Evolutionary conservation across 2,113 vertebrate species (phyloP).

Genomic region (Oostethus manadensis): DNA sequence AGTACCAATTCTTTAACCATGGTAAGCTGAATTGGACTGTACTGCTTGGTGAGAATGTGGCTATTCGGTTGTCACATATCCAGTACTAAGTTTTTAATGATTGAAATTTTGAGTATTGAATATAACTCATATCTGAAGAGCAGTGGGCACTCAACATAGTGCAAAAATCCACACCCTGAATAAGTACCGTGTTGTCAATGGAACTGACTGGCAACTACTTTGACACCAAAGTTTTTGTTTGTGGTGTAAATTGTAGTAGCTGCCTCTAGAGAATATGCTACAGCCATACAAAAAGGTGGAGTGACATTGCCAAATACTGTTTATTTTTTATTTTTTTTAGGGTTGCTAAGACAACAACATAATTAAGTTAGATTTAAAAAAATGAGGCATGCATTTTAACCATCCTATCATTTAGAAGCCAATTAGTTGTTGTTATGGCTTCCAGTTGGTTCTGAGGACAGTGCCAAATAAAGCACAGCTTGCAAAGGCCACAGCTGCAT

Average conservation of each 20-base stretch:
- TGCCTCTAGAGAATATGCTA: background rate
- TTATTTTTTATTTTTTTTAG: background rate
- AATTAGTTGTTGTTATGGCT: slow-evolving; percentile 44
- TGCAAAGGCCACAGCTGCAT: slow-evolving; percentile 24
- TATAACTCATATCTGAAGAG: background rate
- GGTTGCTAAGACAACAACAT: background rate
- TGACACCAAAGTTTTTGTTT: background rate
- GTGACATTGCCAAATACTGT: background rate
- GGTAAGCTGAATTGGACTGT: background rate
- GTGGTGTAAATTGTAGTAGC: background rate
- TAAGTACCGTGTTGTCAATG: too few relatives aligned
- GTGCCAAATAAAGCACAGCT: slow-evolving; percentile 53
- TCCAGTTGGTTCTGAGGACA: slow-evolving; percentile 37
- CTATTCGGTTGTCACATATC: background rate
- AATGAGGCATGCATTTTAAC: slow-evolving; percentile 16
- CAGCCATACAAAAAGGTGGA: background rate
- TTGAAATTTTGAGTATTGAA: too few relatives aligned
- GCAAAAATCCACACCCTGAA: background rate
- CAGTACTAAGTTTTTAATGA: too few relatives aligned
- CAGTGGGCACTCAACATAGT: background rate
- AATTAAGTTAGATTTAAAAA: slow-evolving; percentile 14
- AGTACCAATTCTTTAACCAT: background rate
- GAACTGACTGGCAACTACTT: background rate
- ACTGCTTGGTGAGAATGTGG: background rate
- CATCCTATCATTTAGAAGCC: slow-evolving; percentile 46